Evolutionary conservation across 2,113 vertebrate species (phyloP).

Genomic region (Aphyosemion australe): DNA sequence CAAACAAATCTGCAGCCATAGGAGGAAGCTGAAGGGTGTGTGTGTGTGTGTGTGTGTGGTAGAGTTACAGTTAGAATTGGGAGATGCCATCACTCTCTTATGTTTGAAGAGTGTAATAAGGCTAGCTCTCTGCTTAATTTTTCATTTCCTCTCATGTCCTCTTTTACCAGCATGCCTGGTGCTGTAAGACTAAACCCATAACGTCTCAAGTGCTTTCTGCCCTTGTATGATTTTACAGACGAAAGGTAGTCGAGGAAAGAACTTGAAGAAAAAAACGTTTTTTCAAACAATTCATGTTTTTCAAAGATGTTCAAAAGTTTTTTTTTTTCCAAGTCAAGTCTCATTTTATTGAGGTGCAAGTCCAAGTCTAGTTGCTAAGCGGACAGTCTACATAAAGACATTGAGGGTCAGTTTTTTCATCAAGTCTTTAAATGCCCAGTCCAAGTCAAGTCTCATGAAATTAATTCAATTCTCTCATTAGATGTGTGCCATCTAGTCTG

Average conservation of each 20-base stretch:
- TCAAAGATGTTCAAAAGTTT: too few relatives aligned
- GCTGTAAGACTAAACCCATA: constrained; percentile 30
- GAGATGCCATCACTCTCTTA: constrained; percentile 48
- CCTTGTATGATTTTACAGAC: constrained; percentile 36
- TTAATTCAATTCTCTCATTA: too few relatives aligned
- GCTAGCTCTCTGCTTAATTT: constrained; percentile 48
- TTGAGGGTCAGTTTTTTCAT: too few relatives aligned
- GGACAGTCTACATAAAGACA: too few relatives aligned
- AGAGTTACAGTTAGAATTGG: constrained; percentile 48
- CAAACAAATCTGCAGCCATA: constrained; percentile 77
- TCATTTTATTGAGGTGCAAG: too few relatives aligned
- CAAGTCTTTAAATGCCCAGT: too few relatives aligned
- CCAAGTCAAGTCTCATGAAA: too few relatives aligned
- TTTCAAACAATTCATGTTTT: too few relatives aligned
- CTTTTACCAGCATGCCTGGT: constrained; percentile 14
- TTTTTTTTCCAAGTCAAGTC: too few relatives aligned
- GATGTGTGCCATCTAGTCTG: too few relatives aligned
- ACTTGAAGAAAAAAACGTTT: too few relatives aligned
- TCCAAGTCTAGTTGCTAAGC: too few relatives aligned
- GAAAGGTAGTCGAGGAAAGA: neutral
- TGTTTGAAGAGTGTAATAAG: constrained; percentile 66
- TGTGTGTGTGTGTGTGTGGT: constrained; percentile 48
- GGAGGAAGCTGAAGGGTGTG: constrained; percentile 58
- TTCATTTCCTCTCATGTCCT: constrained; percentile 58
- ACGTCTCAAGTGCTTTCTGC: constrained; percentile 29